Base-by-base conservation (phyloP, 2,113 vertebrate genomes). In the Ctenomys sociabilis region DNA sequence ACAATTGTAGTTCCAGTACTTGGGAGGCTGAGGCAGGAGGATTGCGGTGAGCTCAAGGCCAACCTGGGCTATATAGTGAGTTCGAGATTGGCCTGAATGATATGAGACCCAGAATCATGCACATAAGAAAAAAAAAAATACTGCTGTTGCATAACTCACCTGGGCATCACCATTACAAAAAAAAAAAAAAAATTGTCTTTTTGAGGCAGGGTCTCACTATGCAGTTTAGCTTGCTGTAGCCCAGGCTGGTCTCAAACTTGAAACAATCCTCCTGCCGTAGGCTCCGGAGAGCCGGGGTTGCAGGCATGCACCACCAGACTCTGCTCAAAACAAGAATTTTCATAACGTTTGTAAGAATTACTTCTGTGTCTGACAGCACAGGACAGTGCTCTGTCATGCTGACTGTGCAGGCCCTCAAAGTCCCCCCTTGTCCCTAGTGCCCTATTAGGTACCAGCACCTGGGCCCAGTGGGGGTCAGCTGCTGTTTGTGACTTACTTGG, bases 361-460 rank as follows among this genome's bases (percentile, higher is more conserved):
- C 45, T 22, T 40, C 37, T 7, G 10, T 14, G 9, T 14, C 72
- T 75, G 78, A 91, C 11, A 19, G 3, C 83, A 68, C 45, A n/a
- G 17, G 16, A 61, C 28, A 13, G 54, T 2, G 2, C 32, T 35
- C 81, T 43, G 92, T 28, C 0, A 0, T 3, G 1, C 72, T 24
- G 63, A 61, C 57, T 45, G 3, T 40, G 45, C 40, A 1, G 11
- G 40, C 54, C 24, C 63, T 45, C 21, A 4, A 3, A 19, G 54
- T 24, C 30, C 59, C 49, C 66, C 2, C 2, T 28, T 19, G n/a
- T 40, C 40, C 66, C 2, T 2, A 3, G 0, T 7, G 22, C 5
- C 64, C 45, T 10, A 17, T 5, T n/a, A 12, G 43, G 59, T 70
- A 43, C 57, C 91, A 77, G 1, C 19, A 6, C 72, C 5, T 5